Conservation (phyloP, 2,797 vertebrate genomes). For the Catostomus latipinnis region DNA sequence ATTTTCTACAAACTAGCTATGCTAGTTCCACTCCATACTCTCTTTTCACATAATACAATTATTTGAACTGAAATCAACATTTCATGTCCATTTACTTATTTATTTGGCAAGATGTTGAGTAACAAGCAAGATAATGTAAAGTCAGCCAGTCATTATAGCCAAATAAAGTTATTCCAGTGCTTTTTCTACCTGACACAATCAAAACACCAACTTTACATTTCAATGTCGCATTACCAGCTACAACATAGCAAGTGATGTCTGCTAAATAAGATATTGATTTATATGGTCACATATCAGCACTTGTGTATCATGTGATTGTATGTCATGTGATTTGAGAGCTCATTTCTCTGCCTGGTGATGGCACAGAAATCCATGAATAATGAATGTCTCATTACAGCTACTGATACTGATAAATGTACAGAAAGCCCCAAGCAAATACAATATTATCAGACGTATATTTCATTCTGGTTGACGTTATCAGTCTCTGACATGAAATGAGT, state of each 20-base stretch:
- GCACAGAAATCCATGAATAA: constrained; percentile 61
- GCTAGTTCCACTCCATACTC: too few relatives aligned
- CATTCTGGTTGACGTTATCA: neutral
- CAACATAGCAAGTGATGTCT: neutral
- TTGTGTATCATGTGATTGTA: neutral
- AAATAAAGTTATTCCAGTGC: too few relatives aligned
- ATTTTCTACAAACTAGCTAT: too few relatives aligned
- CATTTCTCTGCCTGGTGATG: constrained; percentile 49
- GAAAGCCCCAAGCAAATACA: neutral
- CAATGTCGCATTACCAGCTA: neutral
- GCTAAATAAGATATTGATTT: neutral
- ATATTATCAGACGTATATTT: neutral
- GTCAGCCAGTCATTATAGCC: too few relatives aligned
- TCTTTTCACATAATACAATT: too few relatives aligned
- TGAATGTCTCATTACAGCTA: constrained; percentile 54
- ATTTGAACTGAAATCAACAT: too few relatives aligned
- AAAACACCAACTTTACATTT: neutral
- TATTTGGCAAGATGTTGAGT: too few relatives aligned
- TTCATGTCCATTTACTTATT: too few relatives aligned
- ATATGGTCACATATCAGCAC: neutral
- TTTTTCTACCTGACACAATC: too few relatives aligned
- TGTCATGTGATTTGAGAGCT: constrained; percentile 42
- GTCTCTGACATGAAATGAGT: neutral
- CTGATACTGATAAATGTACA: neutral
- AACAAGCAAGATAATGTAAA: too few relatives aligned